Conservation (phyloP, 23 tunicate species). For the Halocynthia aurantium region DNA sequence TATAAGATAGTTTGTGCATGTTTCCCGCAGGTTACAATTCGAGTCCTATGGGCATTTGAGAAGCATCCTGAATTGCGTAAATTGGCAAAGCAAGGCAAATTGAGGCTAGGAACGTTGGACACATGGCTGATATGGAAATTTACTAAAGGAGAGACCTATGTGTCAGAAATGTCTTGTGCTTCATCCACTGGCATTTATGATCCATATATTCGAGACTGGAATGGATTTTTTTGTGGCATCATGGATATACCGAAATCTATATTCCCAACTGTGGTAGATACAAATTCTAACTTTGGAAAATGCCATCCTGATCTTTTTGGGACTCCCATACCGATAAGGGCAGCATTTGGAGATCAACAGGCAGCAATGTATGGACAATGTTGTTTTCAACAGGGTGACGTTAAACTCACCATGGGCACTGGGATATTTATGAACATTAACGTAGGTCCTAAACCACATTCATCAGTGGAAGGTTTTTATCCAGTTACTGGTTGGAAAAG, state of each 20-base stretch:
- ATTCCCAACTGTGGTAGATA: constrained; percentile 75
- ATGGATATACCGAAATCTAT: constrained; percentile 51
- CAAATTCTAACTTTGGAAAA: constrained; percentile 63
- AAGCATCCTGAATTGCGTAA: constrained; percentile 47
- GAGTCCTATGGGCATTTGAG: constrained; percentile 79
- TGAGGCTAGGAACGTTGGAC: constrained; percentile 78
- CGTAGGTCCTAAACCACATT: constrained; percentile 70
- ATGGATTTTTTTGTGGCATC: constrained; percentile 43
- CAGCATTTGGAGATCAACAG: constrained; percentile 84
- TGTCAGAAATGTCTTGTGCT: constrained; percentile 85
- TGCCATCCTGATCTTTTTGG: constrained; percentile 71
- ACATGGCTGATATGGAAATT: constrained; percentile 96
- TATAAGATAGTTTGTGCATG: too few species aligned
- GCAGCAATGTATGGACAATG: constrained; percentile 97
- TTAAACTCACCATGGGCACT: constrained; percentile 88
- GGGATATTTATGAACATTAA: constrained; percentile 90
- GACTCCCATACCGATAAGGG: constrained; percentile 63
- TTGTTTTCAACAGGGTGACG: constrained; percentile 77
- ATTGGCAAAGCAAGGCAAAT: constrained; percentile 53
- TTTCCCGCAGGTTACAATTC: constrained; percentile 45
- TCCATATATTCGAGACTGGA: constrained; percentile 77
- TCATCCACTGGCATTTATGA: constrained; percentile 84
- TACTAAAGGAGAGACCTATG: constrained; percentile 46
- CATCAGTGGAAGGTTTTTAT: constrained; percentile 92
- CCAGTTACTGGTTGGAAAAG: constrained; percentile 95